Evolutionary conservation across 2,888 invertebrate species (phyloP), one percentile per base, ranked within the genome.

Genomic region (Tenthredo distinguenda): DNA sequence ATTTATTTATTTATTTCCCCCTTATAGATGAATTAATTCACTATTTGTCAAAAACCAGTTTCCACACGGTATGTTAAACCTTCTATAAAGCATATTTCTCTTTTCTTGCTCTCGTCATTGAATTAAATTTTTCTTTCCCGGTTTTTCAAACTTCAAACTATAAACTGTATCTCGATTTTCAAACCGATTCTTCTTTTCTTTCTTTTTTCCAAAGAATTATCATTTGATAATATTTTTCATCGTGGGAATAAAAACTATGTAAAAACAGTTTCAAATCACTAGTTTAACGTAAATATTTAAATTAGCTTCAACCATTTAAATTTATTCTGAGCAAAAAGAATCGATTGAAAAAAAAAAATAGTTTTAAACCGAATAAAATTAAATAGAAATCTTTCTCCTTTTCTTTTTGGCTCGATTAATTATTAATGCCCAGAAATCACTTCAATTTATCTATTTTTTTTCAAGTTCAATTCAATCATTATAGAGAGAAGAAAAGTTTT

Each of bases 241-340:
- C 40, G 9, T 10, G 43, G 40, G 10, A 18, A 43, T 74, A 6
- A 43, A 55, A 43, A 86, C 86, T 86, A 90, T 88, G 88, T 88
- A 89, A 90, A 89, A 88, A 86, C 50, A 87, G 85, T 89, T 89
- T 87, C 74, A 87, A 88, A 89, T 88, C 87, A 87, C 88, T 87
- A 74, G 50, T 34, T 74, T 1, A 74, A 74, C 43, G 74, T 21
- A 43, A 26, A 26, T 3, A 26, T 21, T 55, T 55, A 1, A 55
- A n/a, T n/a, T n/a, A 74, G 62, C n/a, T 71, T 37, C 71, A n/a
- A 71, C 37, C 71, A 37, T 71, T 71, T 37, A 71, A 34, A 15
- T n/a, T 62, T 62, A 71, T n/a, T 55, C 18, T 18, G 18, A 34
- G n/a, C 7, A 18, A 34, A 18, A 2, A 71, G 37, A 71, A 71